Evolutionary conservation across 2,113 vertebrate genomes (phyloP).

Genomic region (Ramphastos sulfuratus): DNA sequence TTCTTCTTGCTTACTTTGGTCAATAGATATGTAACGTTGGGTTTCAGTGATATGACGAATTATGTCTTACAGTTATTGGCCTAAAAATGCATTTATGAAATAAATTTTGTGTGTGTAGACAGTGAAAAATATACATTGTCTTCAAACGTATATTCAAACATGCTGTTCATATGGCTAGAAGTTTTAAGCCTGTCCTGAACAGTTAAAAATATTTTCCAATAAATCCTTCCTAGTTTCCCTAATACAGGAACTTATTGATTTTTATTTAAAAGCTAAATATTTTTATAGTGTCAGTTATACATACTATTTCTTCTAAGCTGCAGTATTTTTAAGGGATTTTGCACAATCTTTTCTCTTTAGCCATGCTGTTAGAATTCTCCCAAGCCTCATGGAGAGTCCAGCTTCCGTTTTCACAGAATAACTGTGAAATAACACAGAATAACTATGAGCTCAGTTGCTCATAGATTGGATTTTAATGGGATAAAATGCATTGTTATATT

Average conservation of each 20-base stretch:
- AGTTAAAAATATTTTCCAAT: conserved; percentile 14
- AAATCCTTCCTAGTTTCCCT: not conserved
- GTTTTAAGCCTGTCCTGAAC: not conserved
- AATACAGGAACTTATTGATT: not conserved
- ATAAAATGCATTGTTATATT: not conserved
- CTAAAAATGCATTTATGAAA: not conserved
- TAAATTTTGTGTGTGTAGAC: not conserved
- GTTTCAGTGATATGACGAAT: not conserved
- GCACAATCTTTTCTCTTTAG: not conserved
- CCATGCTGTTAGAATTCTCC: not conserved
- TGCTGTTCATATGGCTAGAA: conserved; percentile 10
- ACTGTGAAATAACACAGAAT: too few relatives aligned
- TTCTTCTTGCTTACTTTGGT: not conserved
- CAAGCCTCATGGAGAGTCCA: not conserved
- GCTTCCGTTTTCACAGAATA: not conserved
- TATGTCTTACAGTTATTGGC: not conserved
- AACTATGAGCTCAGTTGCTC: not conserved
- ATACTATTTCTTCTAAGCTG: not conserved
- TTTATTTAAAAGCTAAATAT: not conserved
- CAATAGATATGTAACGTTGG: not conserved
- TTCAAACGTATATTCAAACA: not conserved
- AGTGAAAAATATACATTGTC: not conserved
- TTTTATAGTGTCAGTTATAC: not conserved
- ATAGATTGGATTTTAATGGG: not conserved
- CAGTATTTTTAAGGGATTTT: not conserved